These are phyloP conservation scores for Bradypodion ventrale DNA, from an alignment of 2,797 vertebrate genomes.

Conservation along the genomic window DNA sequence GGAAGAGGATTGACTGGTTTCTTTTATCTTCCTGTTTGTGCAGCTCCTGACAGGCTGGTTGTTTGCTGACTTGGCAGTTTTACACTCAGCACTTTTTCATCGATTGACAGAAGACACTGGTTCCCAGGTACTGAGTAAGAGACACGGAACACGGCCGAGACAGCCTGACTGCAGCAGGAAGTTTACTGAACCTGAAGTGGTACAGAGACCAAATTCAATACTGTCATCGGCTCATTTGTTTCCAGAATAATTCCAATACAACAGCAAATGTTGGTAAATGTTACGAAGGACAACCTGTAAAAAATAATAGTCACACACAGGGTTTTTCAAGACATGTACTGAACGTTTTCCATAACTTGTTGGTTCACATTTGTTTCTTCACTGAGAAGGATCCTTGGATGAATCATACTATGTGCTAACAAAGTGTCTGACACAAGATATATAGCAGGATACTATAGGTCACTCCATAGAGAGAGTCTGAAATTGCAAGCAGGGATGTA, in stretches of 20 bases:
- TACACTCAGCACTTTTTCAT: conserved; percentile 71
- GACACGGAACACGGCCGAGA: conserved; percentile 61
- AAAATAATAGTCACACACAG: not conserved
- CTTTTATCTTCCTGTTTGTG: not conserved
- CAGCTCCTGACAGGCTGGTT: conserved; percentile 41
- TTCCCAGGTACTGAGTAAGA: conserved; percentile 64
- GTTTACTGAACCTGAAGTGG: conserved; percentile 48
- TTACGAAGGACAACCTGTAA: not conserved
- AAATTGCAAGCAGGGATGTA: too few relatives aligned
- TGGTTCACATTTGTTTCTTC: not conserved
- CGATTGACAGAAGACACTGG: conserved; percentile 77
- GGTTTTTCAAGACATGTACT: not conserved
- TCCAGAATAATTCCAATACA: conserved; percentile 36
- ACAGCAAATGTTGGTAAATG: not conserved
- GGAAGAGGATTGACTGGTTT: not conserved
- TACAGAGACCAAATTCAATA: conserved; percentile 53
- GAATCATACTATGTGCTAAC: not conserved
- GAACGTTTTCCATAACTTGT: not conserved
- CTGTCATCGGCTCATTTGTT: not conserved
- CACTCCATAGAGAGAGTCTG: too few relatives aligned
- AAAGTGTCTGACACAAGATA: not conserved
- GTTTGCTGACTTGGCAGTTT: conserved; percentile 65
- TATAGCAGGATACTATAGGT: not conserved
- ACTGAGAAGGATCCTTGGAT: not conserved
- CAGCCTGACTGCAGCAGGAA: conserved; percentile 62